phyloP scores from a whole-genome alignment of 1,140 invertebrate species.

The Ips nitidus region DNA sequence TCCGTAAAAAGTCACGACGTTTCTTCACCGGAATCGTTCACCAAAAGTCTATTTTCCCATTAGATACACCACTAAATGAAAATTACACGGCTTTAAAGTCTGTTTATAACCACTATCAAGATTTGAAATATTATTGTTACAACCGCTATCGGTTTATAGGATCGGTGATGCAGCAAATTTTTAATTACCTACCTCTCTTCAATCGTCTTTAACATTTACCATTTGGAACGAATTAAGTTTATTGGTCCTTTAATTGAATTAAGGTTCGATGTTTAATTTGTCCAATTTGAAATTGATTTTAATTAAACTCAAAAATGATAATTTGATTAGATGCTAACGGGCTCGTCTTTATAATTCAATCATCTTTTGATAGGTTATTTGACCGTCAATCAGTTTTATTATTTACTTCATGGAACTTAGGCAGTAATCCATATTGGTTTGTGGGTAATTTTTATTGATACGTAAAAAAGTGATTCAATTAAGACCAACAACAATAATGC shows the following conservation, averaged over 20 bases:
- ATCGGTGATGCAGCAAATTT: background rate
- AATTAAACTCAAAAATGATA: background rate
- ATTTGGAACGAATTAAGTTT: background rate
- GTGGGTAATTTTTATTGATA: too few species aligned
- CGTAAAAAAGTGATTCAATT: background rate
- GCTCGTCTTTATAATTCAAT: too few species aligned
- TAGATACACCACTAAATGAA: background rate
- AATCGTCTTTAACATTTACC: background rate
- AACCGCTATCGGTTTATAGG: background rate
- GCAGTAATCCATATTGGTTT: too few species aligned
- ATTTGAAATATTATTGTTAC: background rate
- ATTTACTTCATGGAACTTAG: too few species aligned
- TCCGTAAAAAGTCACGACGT: background rate
- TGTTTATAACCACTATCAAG: background rate
- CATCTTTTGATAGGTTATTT: too few species aligned
- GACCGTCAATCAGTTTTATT: too few species aligned
- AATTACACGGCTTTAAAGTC: conserved; percentile 1
- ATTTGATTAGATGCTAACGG: background rate
- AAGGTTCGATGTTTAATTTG: background rate
- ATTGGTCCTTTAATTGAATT: conserved; percentile 2
- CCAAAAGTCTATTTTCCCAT: background rate
- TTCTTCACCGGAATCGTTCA: conserved; percentile 5
- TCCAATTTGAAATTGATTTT: background rate
- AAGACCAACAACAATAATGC: conserved; percentile 7
- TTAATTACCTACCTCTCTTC: background rate